Base-by-base conservation (phyloP, 1,140 invertebrate species). In the Trichonephila clavata region DNA sequence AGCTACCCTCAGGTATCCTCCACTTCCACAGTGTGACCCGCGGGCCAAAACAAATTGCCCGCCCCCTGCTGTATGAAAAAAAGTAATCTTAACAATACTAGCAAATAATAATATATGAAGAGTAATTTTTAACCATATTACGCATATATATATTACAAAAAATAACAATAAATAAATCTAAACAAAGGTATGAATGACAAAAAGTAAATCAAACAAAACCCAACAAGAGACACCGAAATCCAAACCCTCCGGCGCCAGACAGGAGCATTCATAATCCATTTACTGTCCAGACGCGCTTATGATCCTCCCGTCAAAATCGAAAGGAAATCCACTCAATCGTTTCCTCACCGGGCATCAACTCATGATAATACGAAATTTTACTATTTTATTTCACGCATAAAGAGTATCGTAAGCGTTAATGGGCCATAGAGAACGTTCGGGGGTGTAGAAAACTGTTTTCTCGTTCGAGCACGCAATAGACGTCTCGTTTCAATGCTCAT, bases 391-490 rank as follows among this genome's bases (percentile, higher is more conserved):
- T 77, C 32, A 20, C 27, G 27, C 7, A 32, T 77, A 24, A 32
- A 77, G 27, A 77, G 27, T 77, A 77, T 77, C 68, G 27, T 77
- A 39, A 77, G 68, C 68, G 68, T 77, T 77, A 77, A 77, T 77
- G 68, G 68, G 68, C 68, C 68, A 39, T 77, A 32, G 5, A 77
- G 68, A 27, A 32, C 24, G 27, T 32, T 4, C 16, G 27, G 68
- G 68, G 68, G 27, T 27, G 27, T 16, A 39, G 27, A 77, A 39
- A 39, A 77, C 14, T 32, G 24, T 16, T 77, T 77, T 16, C 68
- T 24, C 32, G 14, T 77, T 32, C 7, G 27, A 77, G 16, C 24
- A 77, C 68, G 68, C 68, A 77, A 77, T 77, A 77, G 4, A 24
- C 68, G 68, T 77, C 27, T 77, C 68, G 68, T 77, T 13, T 77